Base-by-base conservation (phyloP, 1,140 invertebrate genomes). In the Bombus ignitus region DNA sequence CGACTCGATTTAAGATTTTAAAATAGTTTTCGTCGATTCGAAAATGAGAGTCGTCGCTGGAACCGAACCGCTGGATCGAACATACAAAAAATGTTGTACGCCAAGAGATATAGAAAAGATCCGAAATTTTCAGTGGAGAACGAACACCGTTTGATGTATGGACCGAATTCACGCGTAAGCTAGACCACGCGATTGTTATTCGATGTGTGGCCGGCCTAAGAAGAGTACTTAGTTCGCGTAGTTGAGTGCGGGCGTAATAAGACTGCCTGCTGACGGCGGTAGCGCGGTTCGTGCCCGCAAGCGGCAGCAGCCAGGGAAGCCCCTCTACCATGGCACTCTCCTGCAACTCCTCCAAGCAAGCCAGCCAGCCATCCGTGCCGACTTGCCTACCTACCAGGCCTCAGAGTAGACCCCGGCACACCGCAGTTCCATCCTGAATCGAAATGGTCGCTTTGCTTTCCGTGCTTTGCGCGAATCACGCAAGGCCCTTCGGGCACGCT, bases 241-340 rank as follows among this genome's bases (percentile, higher is more conserved):
- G 88, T 91, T 92, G 89, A 92, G 87, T 90, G 91, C 91, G 91
- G 91, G 91, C 91, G 91, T 92, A 92, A 92, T 92, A 89, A 92
- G 91, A 92, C 91, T 92, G 91, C 82, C 82, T 83, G 90, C 89
- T 90, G 91, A 92, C 88, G 88, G 91, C 87, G 85, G 91, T 91
- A 92, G 91, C 91, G 82, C 82, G 77, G 80, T 89, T 92, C 85
- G 89, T 92, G 91, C 86, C 91, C 88, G 89, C 91, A 75, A 91
- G 87, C 88, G 70, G 88, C 78, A 83, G 85, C 86, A 89, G 83
- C 81, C 75, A 78, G 81, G 83, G 73, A 83, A 83, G 83, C 88
- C 88, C 91, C 91, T 90, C 88, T 91, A 85, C 88, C 83, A 86
- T 83, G 73, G 88, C 80, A 66, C 74, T 87, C 85, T 86, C 77